phyloP scores from a whole-genome alignment of 2,113 vertebrate species.

The Malurus alboscapulatus region DNA sequence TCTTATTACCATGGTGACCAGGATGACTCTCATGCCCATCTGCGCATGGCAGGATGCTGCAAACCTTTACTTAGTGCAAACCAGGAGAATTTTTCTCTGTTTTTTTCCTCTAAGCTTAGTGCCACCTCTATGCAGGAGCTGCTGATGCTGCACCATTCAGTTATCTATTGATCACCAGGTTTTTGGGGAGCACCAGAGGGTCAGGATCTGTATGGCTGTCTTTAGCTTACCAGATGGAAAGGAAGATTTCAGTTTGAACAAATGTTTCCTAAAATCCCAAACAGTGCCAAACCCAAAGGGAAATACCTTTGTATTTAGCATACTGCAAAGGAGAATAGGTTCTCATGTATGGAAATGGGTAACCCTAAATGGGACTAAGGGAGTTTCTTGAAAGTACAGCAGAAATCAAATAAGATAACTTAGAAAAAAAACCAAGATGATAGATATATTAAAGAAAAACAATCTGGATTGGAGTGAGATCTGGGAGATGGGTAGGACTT shows the following conservation, averaged over 20 bases:
- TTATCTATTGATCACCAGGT: not conserved
- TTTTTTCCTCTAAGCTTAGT: not conserved
- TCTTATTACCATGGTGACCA: constrained; percentile 56
- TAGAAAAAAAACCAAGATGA: not conserved
- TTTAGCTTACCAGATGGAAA: not conserved
- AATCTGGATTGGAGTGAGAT: not conserved
- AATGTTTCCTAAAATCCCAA: not conserved
- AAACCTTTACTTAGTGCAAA: not conserved
- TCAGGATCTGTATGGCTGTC: not conserved
- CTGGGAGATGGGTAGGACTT: not conserved
- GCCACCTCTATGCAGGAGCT: not conserved
- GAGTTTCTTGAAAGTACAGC: not conserved
- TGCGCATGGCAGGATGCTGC: constrained; percentile 15
- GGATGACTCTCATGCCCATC: constrained; percentile 30
- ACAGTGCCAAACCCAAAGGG: fast-evolving
- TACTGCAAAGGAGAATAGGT: not conserved
- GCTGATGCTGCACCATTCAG: not conserved
- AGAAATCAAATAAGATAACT: not conserved
- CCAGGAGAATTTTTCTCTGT: not conserved
- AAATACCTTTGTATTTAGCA: not conserved
- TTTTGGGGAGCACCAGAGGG: not conserved
- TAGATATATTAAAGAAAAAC: not conserved
- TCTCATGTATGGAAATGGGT: not conserved
- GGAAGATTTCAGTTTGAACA: not conserved
- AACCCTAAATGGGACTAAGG: not conserved